A percentile compares a stretch with the other conserved stretches of the same genome.
phyloP scores from a whole-genome alignment of 2,797 vertebrate genomes.

The Lacerta agilis region DNA sequence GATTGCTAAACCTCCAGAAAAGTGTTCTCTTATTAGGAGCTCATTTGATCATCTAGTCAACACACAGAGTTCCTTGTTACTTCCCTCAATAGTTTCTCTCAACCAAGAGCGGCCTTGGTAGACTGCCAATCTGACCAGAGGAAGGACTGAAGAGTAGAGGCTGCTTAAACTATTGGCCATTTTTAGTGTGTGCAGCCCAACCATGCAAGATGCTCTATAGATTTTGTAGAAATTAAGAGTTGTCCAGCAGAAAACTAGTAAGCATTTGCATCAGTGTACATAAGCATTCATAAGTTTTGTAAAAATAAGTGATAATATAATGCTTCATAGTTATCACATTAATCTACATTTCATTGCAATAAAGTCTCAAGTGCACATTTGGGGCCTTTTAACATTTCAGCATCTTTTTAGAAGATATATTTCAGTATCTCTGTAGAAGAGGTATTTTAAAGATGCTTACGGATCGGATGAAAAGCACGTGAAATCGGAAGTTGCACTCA shows the following conservation, averaged over 20 bases:
- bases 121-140: background rate
- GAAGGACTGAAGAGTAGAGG: background rate
- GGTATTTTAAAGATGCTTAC: background rate
- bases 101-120: background rate
- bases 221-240: background rate
- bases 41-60: background rate
- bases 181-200: background rate
- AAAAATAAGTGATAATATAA: background rate
- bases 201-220: too few species aligned
- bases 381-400: background rate
- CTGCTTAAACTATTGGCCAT: background rate
- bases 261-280: background rate
- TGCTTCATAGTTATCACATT: background rate
- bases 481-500: conserved; percentile 58
- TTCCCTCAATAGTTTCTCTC: background rate
- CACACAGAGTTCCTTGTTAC: background rate
- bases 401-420: too few species aligned
- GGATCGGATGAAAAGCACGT: background rate
- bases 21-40: background rate
- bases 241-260: background rate
- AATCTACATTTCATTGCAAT: background rate
- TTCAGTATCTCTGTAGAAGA: too few species aligned
- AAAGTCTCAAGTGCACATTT: background rate
- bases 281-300: background rate
- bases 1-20: background rate